These are phyloP conservation scores for Ammospiza caudacuta DNA, from an alignment of 2,113 vertebrate genomes.

Conservation along the genomic window DNA sequence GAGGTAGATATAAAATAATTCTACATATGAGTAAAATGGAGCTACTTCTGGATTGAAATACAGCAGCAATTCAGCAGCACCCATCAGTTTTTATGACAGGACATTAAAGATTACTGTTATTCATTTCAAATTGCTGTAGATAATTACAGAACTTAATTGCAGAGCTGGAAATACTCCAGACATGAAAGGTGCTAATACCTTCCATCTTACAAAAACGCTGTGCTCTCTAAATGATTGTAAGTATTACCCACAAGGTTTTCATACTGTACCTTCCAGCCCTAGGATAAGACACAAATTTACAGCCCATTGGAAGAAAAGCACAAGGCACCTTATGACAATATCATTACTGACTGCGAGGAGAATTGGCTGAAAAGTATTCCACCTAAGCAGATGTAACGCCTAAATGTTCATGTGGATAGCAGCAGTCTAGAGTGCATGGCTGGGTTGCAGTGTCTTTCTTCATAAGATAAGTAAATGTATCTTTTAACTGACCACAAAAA, in stretches of 20 bases:
- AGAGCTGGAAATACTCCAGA: slow-evolving; percentile 49
- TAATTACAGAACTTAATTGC: slow-evolving; percentile 54
- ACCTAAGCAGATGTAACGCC: background rate
- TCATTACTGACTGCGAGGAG: background rate
- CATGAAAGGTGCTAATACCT: slow-evolving; percentile 15
- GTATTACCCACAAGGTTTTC: background rate
- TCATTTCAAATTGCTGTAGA: slow-evolving; percentile 44
- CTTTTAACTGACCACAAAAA: background rate
- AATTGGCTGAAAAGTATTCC: background rate
- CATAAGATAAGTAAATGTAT: background rate
- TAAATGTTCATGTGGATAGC: background rate
- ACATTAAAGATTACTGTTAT: slow-evolving; percentile 42
- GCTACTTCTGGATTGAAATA: background rate
- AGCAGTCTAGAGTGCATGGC: background rate
- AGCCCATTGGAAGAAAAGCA: background rate
- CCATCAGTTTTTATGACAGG: slow-evolving; percentile 22
- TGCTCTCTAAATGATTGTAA: background rate
- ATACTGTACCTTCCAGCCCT: background rate
- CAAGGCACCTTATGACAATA: background rate
- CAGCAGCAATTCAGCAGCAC: background rate
- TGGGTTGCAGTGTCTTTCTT: background rate
- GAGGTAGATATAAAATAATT: background rate
- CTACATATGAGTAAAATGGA: background rate
- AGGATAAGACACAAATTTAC: background rate
- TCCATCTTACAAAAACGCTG: background rate